Conservation (phyloP, 2,888 invertebrate species). For the Chaetogeoica ovagalla region DNA sequence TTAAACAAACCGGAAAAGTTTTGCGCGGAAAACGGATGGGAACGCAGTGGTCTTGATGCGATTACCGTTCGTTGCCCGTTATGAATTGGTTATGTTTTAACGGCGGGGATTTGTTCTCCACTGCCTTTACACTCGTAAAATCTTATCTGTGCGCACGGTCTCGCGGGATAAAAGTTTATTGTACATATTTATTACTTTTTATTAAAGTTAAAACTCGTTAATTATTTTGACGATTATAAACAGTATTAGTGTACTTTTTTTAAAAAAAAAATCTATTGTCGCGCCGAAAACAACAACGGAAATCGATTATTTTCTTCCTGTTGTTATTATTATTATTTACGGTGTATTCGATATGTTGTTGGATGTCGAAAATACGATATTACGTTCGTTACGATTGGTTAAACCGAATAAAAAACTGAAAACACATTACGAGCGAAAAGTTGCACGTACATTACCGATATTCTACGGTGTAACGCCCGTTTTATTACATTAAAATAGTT, state of each 20-base stretch:
- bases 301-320: too few species aligned
- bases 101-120: slow-evolving; percentile 35
- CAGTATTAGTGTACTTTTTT: background rate
- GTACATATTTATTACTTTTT: background rate
- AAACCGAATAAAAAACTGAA: too few species aligned
- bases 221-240: slow-evolving; percentile 39
- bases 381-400: too few species aligned
- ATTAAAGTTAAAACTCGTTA: slow-evolving; percentile 42
- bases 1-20: slow-evolving; percentile 48
- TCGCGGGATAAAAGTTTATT: slow-evolving; percentile 40
- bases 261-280: too few species aligned
- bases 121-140: slow-evolving; percentile 41
- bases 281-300: background rate
- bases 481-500: too few species aligned
- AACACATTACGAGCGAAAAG: too few species aligned
- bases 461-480: too few species aligned
- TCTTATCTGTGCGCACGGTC: slow-evolving; percentile 35
- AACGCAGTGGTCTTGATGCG: slow-evolving; percentile 40
- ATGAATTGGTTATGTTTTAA: slow-evolving; percentile 49
- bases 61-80: slow-evolving; percentile 25
- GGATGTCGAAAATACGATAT: too few species aligned
- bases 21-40: slow-evolving; percentile 6
- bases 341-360: too few species aligned
- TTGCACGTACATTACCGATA: too few species aligned
- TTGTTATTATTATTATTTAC: too few species aligned